Percentiles rank a stretch among this genome's conserved stretches.
These are phyloP conservation scores for Lasiurus cinereus DNA, from an alignment of 2,113 vertebrate genomes.

Conservation along the genomic window DNA sequence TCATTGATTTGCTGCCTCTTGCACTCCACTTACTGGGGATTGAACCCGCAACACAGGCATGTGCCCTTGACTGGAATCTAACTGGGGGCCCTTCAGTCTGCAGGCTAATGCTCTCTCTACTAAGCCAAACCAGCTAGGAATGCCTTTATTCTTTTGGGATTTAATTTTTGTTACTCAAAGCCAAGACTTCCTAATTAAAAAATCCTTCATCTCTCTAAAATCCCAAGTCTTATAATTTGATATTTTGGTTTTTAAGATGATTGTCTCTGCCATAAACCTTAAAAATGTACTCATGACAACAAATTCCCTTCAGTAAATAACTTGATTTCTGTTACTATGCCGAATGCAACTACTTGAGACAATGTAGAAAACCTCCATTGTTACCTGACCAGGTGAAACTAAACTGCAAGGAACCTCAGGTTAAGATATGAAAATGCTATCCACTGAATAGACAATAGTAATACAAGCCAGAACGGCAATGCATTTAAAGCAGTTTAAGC, in stretches of 20 bases:
- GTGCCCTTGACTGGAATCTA: too few species aligned
- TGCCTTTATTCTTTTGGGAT: not conserved
- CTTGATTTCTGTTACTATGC: not conserved
- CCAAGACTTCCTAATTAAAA: not conserved
- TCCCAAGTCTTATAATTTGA: not conserved
- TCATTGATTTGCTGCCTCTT: too few species aligned
- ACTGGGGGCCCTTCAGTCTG: too few species aligned
- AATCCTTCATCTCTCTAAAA: not conserved
- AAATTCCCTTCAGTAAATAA: not conserved
- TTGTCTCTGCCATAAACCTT: not conserved
- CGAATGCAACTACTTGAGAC: not conserved
- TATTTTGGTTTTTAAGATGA: conserved; percentile 22
- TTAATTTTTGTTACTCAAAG: not conserved
- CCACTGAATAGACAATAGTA: not conserved
- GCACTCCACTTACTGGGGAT: too few species aligned
- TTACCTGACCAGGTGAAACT: not conserved
- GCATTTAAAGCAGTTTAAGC: not conserved
- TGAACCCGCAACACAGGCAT: rapidly evolving
- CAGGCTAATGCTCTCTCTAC: too few species aligned
- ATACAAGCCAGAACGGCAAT: not conserved
- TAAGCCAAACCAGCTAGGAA: too few species aligned
- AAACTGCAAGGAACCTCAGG: not conserved
- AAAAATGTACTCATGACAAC: not conserved
- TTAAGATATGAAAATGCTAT: not conserved
- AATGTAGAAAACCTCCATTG: not conserved